Evolutionary conservation across 2,113 vertebrate genomes (phyloP).

Genomic region (Seriola dumerili): DNA sequence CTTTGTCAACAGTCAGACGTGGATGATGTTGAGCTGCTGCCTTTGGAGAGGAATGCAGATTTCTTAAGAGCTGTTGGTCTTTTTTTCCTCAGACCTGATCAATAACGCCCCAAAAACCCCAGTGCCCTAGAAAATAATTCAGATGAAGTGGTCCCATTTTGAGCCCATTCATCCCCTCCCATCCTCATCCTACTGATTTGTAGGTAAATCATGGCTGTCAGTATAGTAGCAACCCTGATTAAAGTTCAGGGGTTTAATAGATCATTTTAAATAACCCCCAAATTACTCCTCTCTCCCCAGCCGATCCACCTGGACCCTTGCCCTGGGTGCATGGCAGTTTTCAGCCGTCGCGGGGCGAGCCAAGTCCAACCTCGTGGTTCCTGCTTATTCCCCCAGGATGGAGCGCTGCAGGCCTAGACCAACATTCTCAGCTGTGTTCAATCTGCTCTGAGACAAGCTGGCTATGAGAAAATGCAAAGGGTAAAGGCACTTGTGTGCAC

Average conservation of each 20-base stretch:
- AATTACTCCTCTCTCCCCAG: constrained; percentile 91
- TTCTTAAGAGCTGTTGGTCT: constrained; percentile 41
- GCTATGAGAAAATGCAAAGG: constrained; percentile 94
- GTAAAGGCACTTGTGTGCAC: constrained; percentile 70
- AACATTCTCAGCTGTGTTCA: constrained; percentile 99
- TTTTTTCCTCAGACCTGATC: constrained; percentile 55
- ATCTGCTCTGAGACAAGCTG: constrained; percentile 99
- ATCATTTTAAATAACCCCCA: constrained; percentile 95
- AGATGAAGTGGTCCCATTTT: constrained; percentile 83
- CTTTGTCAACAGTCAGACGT: constrained; percentile 56
- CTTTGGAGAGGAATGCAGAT: constrained; percentile 56
- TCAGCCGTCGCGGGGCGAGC: constrained; percentile 89
- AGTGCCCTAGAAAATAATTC: constrained; percentile 67
- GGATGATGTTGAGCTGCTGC: constrained; percentile 47
- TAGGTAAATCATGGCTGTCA: constrained; percentile 92
- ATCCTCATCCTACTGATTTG: constrained; percentile 82
- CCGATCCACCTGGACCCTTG: constrained; percentile 96
- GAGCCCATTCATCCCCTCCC: constrained; percentile 79
- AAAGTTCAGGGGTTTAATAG: constrained; percentile 99
- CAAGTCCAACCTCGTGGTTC: constrained; percentile 95
- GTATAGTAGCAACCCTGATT: constrained; percentile 96
- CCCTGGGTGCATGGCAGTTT: constrained; percentile 94
- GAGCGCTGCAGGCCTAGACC: constrained; percentile 90
- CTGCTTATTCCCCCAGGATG: constrained; percentile 98
- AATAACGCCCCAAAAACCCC: constrained; percentile 43